Evolutionary conservation across 2,797 vertebrate species (phyloP), one percentile per base, ranked within the genome.

Genomic region (Setipinna tenuifilis): DNA sequence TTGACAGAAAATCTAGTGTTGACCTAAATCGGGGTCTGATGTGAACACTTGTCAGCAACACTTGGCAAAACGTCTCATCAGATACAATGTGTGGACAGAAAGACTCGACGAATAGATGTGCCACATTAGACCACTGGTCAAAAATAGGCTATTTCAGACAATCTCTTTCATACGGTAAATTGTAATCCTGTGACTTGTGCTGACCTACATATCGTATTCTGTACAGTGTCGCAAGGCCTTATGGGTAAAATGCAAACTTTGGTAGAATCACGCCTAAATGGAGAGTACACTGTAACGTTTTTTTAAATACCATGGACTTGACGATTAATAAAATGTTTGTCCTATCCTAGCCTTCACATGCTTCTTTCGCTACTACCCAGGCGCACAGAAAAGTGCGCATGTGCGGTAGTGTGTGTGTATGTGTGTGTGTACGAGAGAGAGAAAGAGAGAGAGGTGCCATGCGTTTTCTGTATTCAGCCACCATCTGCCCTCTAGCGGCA

Each of bases 401-500:
- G 50, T 35, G 50, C 50, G 17, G 35, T 41, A 41, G 35, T 83
- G 59, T 83, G 59, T 17, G 31, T 65, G 83, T 28, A 9, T 14
- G 50, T 14, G 50, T 14, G 50, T 14, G 50, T 14, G 50, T 54
- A 9, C 6, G 35, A 41, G 35, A 41, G 35, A 41, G 35, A 41
- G 35, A 41, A 5, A 41, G 35, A 41, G 35, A 41, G 35, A 41
- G 35, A 41, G 35, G 17, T 31, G 28, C 14, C 65, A 68, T 68
- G 7, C 23, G 35, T 41, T 3, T 28, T 68, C 23, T 31, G 28
- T 71, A 16, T 11, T 19, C 35, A 78, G 31, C 71, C 35, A 2
- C 71, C 35, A 78, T 44, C 71, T 78, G 71, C 71, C 71, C 71
- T 78, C 71, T 78, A 78, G 71, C 19, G 71, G 71, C 19, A 41